phyloP scores from a whole-genome alignment of 2,888 invertebrate species.

The Drosophila antonietae region DNA sequence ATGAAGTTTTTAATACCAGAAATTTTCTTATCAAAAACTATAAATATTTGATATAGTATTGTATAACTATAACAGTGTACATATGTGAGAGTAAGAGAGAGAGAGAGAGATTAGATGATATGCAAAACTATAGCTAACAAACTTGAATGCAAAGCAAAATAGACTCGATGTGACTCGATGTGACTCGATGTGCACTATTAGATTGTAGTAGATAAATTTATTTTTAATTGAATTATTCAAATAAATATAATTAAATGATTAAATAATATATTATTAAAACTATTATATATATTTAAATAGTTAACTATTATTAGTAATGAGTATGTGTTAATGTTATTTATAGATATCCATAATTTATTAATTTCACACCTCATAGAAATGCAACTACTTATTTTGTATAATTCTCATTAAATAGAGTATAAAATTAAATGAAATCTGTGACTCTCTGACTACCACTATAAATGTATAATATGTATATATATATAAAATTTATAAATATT shows the following conservation, averaged over 20 bases:
- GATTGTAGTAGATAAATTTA: not conserved
- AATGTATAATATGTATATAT: not conserved
- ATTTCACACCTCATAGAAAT: not conserved
- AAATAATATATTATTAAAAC: not conserved
- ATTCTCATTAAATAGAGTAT: not conserved
- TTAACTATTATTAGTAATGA: not conserved
- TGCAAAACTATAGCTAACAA: not conserved
- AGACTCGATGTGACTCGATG: not conserved
- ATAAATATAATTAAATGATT: not conserved
- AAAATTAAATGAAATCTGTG: not conserved
- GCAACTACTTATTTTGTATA: not conserved
- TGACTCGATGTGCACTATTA: not conserved
- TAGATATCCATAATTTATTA: not conserved
- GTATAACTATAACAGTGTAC: not conserved
- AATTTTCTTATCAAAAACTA: slow-evolving; percentile 12
- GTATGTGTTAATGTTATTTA: not conserved
- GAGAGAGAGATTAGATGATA: not conserved
- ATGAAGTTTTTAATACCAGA: not conserved
- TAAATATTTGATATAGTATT: not conserved
- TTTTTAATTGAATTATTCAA: not conserved
- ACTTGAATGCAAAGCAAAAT: not conserved
- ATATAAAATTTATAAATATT: not conserved
- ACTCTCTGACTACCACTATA: not conserved
- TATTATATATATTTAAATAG: not conserved
- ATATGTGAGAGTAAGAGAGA: not conserved